A percentile compares a stretch with the other conserved stretches of the same genome.
Evolutionary conservation across 2,888 invertebrate species (phyloP).

Genomic region (Drosophila pullipes): DNA sequence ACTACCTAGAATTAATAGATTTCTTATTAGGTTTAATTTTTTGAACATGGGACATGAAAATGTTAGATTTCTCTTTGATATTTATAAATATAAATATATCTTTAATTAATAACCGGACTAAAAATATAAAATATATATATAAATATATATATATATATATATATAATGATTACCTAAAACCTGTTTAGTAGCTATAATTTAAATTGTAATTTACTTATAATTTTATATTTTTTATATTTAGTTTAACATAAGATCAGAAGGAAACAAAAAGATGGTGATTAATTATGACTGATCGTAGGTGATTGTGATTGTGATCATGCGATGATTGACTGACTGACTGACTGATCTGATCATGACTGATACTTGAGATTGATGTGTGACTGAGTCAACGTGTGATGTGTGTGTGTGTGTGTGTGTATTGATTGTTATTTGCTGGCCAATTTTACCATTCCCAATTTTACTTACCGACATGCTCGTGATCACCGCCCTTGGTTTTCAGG

Average conservation of each 20-base stretch:
- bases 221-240: background rate
- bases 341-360: slow-evolving; percentile 27
- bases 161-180: background rate
- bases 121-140: no score
- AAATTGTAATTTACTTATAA: background rate
- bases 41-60: background rate
- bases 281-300: slow-evolving; percentile 13
- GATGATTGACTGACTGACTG: slow-evolving; percentile 20
- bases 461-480: slow-evolving; percentile 84
- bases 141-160: no score
- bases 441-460: slow-evolving; percentile 28
- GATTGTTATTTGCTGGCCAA: background rate
- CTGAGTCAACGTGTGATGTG: slow-evolving; percentile 17
- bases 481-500: slow-evolving; percentile 93
- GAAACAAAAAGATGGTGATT: slow-evolving; percentile 7
- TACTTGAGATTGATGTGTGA: slow-evolving; percentile 17
- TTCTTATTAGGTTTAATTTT: background rate
- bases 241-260: background rate
- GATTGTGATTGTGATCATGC: slow-evolving; percentile 24
- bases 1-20: background rate
- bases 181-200: background rate
- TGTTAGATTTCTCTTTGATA: background rate
- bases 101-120: no score
- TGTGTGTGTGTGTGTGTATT: slow-evolving; percentile 17
- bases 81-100: background rate